Percentiles rank a stretch among this genome's conserved stretches.
Conservation (phyloP, 2,113 vertebrate species). For the Ceyx melanurus region DNA sequence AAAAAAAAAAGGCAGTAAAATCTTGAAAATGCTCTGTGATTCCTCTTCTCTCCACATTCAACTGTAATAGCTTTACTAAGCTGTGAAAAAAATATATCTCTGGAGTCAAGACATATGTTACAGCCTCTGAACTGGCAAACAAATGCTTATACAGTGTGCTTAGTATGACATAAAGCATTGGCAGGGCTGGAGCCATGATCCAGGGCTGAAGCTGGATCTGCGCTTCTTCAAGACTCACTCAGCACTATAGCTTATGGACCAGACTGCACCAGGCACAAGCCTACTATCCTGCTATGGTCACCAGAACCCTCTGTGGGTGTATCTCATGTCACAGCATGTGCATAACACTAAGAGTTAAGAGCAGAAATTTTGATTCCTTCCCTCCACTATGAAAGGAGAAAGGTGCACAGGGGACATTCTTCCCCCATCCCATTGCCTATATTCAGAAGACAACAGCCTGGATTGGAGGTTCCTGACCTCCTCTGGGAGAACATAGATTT, state of each 20-base stretch:
- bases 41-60: background rate
- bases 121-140: background rate
- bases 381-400: background rate
- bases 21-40: background rate
- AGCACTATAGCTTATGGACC: background rate
- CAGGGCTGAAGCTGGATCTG: background rate
- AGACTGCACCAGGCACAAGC: background rate
- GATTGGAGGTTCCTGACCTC: background rate
- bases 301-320: background rate
- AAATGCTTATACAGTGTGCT: background rate
- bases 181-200: background rate
- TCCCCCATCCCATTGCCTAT: background rate
- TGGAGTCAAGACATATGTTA: slow-evolving; percentile 28
- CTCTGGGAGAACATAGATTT: background rate
- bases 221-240: background rate
- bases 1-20: slow-evolving; percentile 29
- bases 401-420: background rate
- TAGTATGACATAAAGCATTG: background rate
- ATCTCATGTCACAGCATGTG: background rate
- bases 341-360: background rate
- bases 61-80: slow-evolving; percentile 12
- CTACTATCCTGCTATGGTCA: fast-evolving
- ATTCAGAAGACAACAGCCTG: fast-evolving
- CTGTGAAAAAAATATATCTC: background rate
- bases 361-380: background rate